Conservation (phyloP, 1,140 invertebrate genomes). For the Amphibalanus amphitrite region DNA sequence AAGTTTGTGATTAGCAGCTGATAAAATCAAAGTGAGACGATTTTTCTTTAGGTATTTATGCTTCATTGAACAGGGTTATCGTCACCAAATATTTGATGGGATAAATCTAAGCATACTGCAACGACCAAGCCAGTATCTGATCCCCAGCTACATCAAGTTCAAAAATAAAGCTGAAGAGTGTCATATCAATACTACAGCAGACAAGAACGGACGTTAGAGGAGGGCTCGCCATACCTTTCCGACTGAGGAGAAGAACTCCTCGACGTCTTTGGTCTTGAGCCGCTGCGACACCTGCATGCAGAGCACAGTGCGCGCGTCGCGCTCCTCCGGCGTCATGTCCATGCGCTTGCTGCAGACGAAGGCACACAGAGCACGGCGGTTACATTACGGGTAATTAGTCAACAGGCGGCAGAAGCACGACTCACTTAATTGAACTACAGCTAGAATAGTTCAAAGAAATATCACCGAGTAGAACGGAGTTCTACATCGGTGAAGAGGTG, state of each 20-base stretch:
- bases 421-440: neutral
- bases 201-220: too few species aligned
- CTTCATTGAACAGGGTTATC: too few species aligned
- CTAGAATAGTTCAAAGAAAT: neutral
- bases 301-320: slow-evolving; percentile 95
- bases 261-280: slow-evolving; percentile 84
- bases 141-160: too few species aligned
- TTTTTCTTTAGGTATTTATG: too few species aligned
- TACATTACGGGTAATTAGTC: neutral
- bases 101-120: too few species aligned
- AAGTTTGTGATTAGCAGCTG: too few species aligned
- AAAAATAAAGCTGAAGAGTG: too few species aligned
- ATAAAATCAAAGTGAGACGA: too few species aligned
- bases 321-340: slow-evolving; percentile 89
- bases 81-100: too few species aligned
- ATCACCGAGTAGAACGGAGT: neutral
- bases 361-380: slow-evolving; percentile 12
- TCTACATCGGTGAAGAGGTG: neutral
- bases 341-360: slow-evolving; percentile 19
- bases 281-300: slow-evolving; percentile 91
- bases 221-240: too few species aligned
- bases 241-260: slow-evolving; percentile 98
- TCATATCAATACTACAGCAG: too few species aligned
- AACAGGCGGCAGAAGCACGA: slow-evolving; percentile 9
- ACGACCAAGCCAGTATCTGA: too few species aligned